Conservation (phyloP, 2,113 vertebrate species). For the Cyphomyrus discorhynchus region DNA sequence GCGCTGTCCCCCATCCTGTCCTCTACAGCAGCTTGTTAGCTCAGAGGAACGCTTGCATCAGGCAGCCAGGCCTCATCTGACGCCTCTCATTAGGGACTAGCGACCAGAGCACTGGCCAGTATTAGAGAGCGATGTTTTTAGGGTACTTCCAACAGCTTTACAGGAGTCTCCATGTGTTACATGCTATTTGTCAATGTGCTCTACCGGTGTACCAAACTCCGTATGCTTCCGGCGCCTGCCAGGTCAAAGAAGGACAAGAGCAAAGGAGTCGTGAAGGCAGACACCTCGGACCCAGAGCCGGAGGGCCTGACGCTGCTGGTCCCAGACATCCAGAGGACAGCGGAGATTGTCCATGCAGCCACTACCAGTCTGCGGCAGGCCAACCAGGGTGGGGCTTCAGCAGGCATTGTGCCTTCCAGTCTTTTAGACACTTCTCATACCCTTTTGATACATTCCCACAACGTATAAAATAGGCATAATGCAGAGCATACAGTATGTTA, state of each 20-base stretch:
- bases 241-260: slow-evolving; percentile 97
- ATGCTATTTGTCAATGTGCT: background rate
- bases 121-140: background rate
- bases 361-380: slow-evolving; percentile 88
- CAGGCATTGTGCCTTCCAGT: background rate
- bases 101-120: background rate
- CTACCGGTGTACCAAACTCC: too few species aligned
- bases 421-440: too few species aligned
- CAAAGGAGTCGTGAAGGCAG: slow-evolving; percentile 85
- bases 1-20: background rate
- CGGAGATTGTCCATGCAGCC: slow-evolving; percentile 86
- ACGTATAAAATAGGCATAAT: background rate
- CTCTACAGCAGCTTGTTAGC: background rate
- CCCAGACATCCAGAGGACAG: slow-evolving; percentile 94
- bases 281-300: slow-evolving; percentile 86
- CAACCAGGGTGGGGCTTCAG: slow-evolving; percentile 71
- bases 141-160: background rate
- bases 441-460: background rate
- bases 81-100: background rate
- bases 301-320: slow-evolving; percentile 92
- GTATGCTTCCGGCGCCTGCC: slow-evolving; percentile 9
- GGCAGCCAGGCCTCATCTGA: background rate
- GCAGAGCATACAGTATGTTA: background rate
- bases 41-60: background rate
- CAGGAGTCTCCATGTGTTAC: background rate